These are phyloP conservation scores for Pangasius sanitwongsei DNA, from an alignment of 2,797 vertebrate species.

Conservation along the genomic window DNA sequence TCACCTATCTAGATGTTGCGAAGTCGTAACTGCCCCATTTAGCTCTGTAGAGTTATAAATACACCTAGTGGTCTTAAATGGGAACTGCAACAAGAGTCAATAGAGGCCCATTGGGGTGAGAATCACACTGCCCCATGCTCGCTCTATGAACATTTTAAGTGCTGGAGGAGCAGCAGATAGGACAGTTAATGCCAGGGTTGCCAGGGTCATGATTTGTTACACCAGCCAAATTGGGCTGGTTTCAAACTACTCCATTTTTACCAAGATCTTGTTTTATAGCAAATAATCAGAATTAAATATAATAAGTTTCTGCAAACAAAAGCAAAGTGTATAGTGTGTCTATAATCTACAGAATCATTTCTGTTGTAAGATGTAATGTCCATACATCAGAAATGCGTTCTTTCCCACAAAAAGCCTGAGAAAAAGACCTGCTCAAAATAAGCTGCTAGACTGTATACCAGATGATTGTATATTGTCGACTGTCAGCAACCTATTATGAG, in stretches of 20 bases:
- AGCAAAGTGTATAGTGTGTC: too few relatives aligned
- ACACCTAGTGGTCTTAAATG: neutral
- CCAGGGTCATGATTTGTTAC: neutral
- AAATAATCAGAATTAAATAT: neutral
- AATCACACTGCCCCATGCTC: neutral
- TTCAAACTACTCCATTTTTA: neutral
- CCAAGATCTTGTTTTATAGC: neutral
- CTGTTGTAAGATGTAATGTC: neutral
- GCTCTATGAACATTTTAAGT: neutral
- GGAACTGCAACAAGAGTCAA: neutral
- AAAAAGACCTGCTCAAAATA: neutral
- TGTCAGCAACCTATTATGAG: neutral
- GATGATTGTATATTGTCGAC: neutral
- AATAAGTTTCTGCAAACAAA: slow-evolving; percentile 1
- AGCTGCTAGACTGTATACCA: neutral
- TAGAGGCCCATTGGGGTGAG: neutral
- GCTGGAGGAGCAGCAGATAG: neutral
- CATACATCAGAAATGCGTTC: neutral
- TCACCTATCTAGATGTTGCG: neutral
- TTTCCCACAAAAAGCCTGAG: neutral
- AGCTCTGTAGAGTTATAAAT: neutral
- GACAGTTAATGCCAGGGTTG: neutral
- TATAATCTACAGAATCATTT: neutral
- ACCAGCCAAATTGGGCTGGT: neutral
- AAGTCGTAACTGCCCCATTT: neutral